A percentile compares a stretch with the other conserved stretches of the same genome.
These are phyloP conservation scores for Merops nubicus DNA, from an alignment of 2,113 vertebrate genomes.

Conservation along the genomic window DNA sequence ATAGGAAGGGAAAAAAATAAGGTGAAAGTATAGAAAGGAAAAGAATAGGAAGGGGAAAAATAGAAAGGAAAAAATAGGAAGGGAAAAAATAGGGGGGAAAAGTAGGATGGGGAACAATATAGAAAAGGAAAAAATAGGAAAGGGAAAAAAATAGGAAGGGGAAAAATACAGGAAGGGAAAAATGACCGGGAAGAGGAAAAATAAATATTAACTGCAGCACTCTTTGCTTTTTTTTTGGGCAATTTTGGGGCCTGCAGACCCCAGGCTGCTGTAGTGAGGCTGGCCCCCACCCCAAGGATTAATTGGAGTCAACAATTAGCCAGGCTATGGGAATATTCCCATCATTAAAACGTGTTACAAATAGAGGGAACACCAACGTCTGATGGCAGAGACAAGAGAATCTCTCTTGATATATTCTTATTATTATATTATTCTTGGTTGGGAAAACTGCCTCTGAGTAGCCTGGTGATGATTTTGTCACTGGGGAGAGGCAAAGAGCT, in stretches of 20 bases:
- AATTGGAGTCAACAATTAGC: background rate
- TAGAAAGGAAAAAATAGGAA: too few species aligned
- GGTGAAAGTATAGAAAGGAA: too few species aligned
- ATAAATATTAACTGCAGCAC: background rate
- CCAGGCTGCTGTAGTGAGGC: too few species aligned
- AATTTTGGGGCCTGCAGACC: background rate
- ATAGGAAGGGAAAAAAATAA: too few species aligned
- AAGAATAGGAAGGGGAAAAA: too few species aligned
- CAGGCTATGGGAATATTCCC: background rate
- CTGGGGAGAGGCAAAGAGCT: background rate
- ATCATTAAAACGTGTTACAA: background rate
- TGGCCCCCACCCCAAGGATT: background rate
- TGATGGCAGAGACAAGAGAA: background rate
- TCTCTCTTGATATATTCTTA: too few species aligned
- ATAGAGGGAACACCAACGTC: background rate
- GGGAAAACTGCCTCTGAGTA: background rate
- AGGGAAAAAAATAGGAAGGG: too few species aligned
- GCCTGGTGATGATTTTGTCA: background rate
- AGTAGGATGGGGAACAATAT: too few species aligned
- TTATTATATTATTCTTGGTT: background rate
- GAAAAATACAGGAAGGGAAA: too few species aligned
- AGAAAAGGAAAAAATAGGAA: too few species aligned
- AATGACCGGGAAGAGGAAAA: background rate
- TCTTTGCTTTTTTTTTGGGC: background rate
- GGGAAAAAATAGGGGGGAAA: too few species aligned